Evolutionary conservation across 2,797 vertebrate species (phyloP), one percentile per base, ranked within the genome.

Genomic region (Tapera naevia): DNA sequence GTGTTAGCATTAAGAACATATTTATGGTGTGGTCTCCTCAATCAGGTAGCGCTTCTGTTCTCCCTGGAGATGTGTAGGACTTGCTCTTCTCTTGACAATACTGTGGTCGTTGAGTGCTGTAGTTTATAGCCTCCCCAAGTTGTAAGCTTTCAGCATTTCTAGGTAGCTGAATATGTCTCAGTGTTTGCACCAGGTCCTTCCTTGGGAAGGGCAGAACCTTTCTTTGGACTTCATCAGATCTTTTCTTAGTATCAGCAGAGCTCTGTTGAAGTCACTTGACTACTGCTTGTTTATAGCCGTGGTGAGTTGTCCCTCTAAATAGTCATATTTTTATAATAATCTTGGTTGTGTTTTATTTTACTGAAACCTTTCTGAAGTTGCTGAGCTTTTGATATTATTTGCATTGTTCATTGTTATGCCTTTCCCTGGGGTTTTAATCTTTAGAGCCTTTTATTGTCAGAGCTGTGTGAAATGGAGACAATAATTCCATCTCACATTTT

Each of bases 111-210:
- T 71, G 84, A 80, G 56, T 81, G 85, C 50, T 80, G 32, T 90
- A 89, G 60, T 83, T 53, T 57, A n/a, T 33, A 71, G 89, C 30
- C 13, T 93, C 72, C 54, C 79, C 19, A 30, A 80, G 3, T 46
- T 67, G 61, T 93, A 96, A 94, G 84, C 84, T 81, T 91, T 84
- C 95, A 71, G 93, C 66, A 25, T 91, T 85, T 91, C 76, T 96
- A 94, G 93, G 80, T 81, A 92, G 69, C 71, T 87, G 60, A 83
- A 5, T 85, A 32, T 70, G 28, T 66, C 82, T 56, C 6, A 3
- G 27, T 78, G 74, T 60, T 89, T 92, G 67, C 37, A 43, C 32
- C 19, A 73, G n/a, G 17, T 73, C 32, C 50, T 89, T 76, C 79
- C 43, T 13, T 54, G 54, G 35, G 35, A 94, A 86, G 46, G 64